Conservation (phyloP, 2,113 vertebrate genomes). For the Albula glossodonta region DNA sequence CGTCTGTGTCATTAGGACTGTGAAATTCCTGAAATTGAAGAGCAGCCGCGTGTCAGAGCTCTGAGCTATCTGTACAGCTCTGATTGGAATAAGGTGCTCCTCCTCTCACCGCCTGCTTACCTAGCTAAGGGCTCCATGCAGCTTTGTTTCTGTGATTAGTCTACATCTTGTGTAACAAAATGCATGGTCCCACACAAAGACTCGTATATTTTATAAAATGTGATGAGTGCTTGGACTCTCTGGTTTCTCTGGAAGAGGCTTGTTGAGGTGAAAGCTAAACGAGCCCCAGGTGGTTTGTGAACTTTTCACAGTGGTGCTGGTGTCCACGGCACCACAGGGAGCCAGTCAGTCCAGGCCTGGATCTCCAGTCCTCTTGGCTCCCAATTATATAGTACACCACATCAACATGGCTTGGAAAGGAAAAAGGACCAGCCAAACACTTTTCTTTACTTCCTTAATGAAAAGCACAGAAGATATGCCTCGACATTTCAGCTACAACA, state of each 20-base stretch:
- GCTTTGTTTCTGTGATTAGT: background rate
- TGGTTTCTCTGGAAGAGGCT: too few species aligned
- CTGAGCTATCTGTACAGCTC: background rate
- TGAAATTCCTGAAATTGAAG: conserved; percentile 52
- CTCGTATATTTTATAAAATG: too few species aligned
- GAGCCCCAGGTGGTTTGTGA: too few species aligned
- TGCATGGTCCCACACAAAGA: too few species aligned
- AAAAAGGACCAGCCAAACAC: background rate
- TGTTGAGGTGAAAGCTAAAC: too few species aligned
- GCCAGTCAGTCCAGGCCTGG: too few species aligned
- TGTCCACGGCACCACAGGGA: too few species aligned
- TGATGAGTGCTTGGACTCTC: too few species aligned
- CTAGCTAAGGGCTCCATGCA: background rate
- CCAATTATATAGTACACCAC: background rate
- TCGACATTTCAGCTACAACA: background rate
- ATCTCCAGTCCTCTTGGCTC: background rate
- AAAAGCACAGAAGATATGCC: background rate
- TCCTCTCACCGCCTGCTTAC: background rate
- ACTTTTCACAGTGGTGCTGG: too few species aligned
- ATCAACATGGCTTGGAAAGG: background rate
- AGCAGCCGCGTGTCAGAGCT: conserved; percentile 41
- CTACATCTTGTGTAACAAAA: background rate
- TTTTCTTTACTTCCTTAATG: background rate
- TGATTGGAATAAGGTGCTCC: background rate
- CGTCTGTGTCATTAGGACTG: conserved; percentile 38